These are phyloP conservation scores for Falco columbarius DNA, from an alignment of 2,797 vertebrate species.

Conservation along the genomic window DNA sequence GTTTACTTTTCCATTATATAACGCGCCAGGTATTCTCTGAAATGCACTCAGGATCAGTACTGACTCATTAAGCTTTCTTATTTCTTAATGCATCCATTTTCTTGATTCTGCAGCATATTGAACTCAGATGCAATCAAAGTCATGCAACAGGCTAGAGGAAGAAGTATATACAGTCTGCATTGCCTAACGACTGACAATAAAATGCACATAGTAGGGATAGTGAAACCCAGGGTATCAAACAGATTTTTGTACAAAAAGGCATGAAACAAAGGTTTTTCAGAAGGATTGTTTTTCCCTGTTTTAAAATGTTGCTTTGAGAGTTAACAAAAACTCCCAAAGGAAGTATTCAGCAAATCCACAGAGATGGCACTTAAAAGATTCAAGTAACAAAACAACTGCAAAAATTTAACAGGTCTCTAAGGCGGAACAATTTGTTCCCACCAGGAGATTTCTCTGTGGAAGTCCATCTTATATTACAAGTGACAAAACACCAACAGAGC, in stretches of 20 bases:
- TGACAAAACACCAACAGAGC: slow-evolving; percentile 49
- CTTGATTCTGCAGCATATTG: not conserved
- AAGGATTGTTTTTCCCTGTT: not conserved
- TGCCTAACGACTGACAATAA: not conserved
- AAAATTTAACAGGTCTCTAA: slow-evolving; percentile 44
- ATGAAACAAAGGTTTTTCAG: not conserved
- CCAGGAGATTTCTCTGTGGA: slow-evolving; percentile 43
- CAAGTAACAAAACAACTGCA: slow-evolving; percentile 1
- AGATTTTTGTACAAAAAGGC: not conserved
- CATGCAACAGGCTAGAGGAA: not conserved
- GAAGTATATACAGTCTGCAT: no score
- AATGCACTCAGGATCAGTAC: not conserved
- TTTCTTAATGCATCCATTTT: not conserved
- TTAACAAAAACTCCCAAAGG: not conserved
- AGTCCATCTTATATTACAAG: slow-evolving; percentile 26
- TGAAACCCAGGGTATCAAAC: not conserved
- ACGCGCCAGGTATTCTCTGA: not conserved
- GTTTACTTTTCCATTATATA: not conserved
- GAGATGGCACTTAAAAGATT: not conserved
- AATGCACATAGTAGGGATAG: not conserved
- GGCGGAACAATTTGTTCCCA: slow-evolving; percentile 42
- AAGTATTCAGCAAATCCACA: not conserved
- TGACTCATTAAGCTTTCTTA: not conserved
- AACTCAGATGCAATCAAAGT: not conserved
- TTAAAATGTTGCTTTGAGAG: not conserved